A percentile compares a stretch with the other conserved stretches of the same genome.
phyloP scores from a whole-genome alignment of 2,113 vertebrate genomes.

The Cyphomyrus discorhynchus region DNA sequence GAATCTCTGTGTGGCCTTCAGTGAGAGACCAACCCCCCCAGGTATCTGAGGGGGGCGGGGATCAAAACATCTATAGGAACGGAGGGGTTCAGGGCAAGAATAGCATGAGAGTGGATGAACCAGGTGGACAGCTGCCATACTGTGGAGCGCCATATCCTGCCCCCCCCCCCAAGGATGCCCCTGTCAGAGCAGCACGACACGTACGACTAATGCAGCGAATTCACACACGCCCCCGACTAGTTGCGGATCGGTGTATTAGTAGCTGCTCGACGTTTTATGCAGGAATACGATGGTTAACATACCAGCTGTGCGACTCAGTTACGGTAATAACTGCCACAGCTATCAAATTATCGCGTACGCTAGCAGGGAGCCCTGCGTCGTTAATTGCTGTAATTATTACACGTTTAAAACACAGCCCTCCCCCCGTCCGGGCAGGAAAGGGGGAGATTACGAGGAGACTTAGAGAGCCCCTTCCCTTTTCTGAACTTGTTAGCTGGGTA shows the following conservation, averaged over 20 bases:
- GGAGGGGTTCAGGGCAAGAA: neutral
- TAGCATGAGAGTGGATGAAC: neutral
- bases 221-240: neutral
- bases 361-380: neutral
- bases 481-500: neutral
- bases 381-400: slow-evolving; percentile 11
- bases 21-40: neutral
- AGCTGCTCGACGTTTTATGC: neutral
- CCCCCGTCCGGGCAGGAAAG: neutral
- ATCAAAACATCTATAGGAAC: neutral
- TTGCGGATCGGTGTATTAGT: neutral
- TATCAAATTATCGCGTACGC: neutral
- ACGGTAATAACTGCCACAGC: neutral
- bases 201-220: neutral
- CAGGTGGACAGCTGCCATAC: neutral
- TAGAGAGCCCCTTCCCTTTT: neutral
- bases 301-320: neutral
- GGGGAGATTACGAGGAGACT: neutral
- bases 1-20: neutral
- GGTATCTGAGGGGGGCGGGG: neutral
- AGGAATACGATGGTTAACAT: neutral
- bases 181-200: neutral
- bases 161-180: too few relatives aligned
- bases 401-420: neutral
- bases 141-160: neutral